Conservation (phyloP, 2,888 invertebrate species). For the Polydrusus cervinus region DNA sequence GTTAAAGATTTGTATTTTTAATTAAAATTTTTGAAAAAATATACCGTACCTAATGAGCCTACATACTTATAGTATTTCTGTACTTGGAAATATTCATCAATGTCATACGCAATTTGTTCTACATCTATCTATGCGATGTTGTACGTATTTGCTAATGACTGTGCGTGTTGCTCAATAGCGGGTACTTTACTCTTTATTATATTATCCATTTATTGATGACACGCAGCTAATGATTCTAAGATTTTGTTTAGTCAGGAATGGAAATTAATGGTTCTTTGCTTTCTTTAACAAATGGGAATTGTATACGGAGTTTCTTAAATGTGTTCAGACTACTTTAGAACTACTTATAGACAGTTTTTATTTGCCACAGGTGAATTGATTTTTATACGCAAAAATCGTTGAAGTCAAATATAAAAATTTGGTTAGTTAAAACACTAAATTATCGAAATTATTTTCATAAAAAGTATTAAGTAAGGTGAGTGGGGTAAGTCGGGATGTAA, state of each 20-base stretch:
- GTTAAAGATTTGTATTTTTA: slow-evolving; percentile 39
- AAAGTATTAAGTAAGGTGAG: no score
- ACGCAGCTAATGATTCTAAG: slow-evolving; percentile 39
- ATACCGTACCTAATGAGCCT: slow-evolving; percentile 29
- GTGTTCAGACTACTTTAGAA: no score
- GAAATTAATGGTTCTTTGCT: slow-evolving; percentile 28
- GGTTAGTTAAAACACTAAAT: no score
- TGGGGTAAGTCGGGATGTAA: no score
- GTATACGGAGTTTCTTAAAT: slow-evolving; percentile 2
- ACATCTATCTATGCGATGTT: slow-evolving; percentile 39
- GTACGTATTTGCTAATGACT: slow-evolving; percentile 41
- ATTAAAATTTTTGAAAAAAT: slow-evolving; percentile 45
- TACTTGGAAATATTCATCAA: slow-evolving; percentile 50
- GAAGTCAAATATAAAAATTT: no score
- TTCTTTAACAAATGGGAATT: slow-evolving; percentile 36
- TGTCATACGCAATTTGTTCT: slow-evolving; percentile 52
- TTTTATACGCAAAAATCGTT: no score
- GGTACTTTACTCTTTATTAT: slow-evolving; percentile 44
- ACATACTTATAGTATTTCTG: slow-evolving; percentile 31
- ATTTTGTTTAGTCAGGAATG: slow-evolving; percentile 34
- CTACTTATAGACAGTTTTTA: no score
- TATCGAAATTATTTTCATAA: no score
- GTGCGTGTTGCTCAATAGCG: slow-evolving; percentile 45
- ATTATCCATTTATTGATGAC: slow-evolving; percentile 39
- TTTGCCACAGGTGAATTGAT: no score